Evolutionary conservation across 2,797 vertebrate species (phyloP), one percentile per base, ranked within the genome.

Genomic region (Falco biarmicus): DNA sequence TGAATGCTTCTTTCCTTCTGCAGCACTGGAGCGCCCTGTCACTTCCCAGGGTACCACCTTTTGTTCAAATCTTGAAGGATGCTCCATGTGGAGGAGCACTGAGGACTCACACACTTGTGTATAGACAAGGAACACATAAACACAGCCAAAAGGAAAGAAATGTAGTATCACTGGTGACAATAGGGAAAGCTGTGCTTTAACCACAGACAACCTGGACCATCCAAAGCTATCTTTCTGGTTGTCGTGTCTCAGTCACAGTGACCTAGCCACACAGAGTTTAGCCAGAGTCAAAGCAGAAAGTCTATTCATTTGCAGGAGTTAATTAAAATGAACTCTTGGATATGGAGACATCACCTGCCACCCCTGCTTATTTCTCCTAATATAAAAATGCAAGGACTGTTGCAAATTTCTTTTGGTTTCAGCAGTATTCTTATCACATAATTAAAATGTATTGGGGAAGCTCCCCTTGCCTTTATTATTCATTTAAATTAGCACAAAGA

Each of bases 291-390:
- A 31, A 87, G 53, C 64, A 85, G 51, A 60, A 92, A 90, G 32
- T 47, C 60, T 74, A 4, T 37, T 79, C 51, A 57, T 80, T 63
- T 77, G 56, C 12, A 19, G 53, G 60, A 94, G 75, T 92, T 90
- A 92, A 96, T 95, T 88, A 87, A 94, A 96, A 84, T 68, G 73
- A 94, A 89, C 84, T 90, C 71, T 60, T 90, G 90, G 85, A 88
- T 79, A 47, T 31, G 60, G 66, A 91, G 59, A 24, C 93, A 70
- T 76, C 93, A 95, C 92, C 90, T 91, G 90, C 69, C 66, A 84
- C 54, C 59, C 77, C 66, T 82, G 84, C 57, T 95, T 88, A 87
- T 79, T 95, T 82, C 93, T 82, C 60, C 69, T 84, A 45, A 94
- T 61, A 61, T 21, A 95, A 91, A 96, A 93, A 95, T 87, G 84